Conservation (phyloP, 2,888 invertebrate species). For the Priocnemis perturbator region DNA sequence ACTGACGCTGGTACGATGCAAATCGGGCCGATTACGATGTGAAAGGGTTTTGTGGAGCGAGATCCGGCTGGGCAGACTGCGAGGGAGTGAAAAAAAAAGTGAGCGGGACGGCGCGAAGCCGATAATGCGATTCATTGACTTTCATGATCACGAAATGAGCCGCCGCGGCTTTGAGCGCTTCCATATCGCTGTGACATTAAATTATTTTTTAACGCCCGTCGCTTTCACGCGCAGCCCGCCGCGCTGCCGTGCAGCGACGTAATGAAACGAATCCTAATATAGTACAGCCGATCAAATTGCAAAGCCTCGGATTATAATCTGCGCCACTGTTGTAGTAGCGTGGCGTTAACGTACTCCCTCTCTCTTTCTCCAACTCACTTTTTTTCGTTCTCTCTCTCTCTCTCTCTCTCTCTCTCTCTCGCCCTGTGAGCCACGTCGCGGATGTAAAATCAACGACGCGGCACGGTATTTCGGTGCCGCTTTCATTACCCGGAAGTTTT, state of each 20-base stretch:
- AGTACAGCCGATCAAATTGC: constrained; percentile 40
- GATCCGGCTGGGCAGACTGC: too few relatives aligned
- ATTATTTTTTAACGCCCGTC: background rate
- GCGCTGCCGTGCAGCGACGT: constrained; percentile 21
- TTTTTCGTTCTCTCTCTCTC: background rate
- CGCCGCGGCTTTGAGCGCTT: too few relatives aligned
- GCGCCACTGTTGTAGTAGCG: constrained; percentile 22
- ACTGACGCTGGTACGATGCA: too few relatives aligned
- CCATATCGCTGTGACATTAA: background rate
- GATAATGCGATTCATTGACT: too few relatives aligned
- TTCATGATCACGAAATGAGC: too few relatives aligned
- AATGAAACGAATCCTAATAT: constrained; percentile 29
- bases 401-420: background rate
- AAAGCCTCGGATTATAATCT: constrained; percentile 50
- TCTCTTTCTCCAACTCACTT: too few relatives aligned
- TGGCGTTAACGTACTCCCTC: too few relatives aligned
- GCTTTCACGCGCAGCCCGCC: background rate
- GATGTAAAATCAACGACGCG: constrained; percentile 52
- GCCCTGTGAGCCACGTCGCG: constrained; percentile 24
- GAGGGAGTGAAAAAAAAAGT: too few relatives aligned
- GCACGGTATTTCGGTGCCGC: constrained; percentile 42
- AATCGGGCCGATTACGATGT: too few relatives aligned
- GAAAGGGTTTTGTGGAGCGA: too few relatives aligned
- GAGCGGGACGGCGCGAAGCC: too few relatives aligned
- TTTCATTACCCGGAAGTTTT: constrained; percentile 51